Evolutionary conservation across 1,140 invertebrate species (phyloP).

Genomic region (Drosophila burlai): DNA sequence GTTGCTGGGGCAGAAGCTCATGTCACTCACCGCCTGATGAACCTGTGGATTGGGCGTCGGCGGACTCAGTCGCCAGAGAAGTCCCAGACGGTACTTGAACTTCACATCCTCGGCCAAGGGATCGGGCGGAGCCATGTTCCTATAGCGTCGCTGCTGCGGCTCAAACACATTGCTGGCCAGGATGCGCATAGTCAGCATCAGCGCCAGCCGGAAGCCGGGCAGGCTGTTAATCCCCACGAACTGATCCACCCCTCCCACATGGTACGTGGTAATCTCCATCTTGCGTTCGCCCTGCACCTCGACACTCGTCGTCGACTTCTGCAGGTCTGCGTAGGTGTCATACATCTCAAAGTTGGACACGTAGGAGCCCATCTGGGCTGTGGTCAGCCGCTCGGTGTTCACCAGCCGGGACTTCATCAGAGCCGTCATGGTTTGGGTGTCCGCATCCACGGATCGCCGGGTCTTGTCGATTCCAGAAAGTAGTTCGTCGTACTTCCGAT

Average conservation of each 20-base stretch:
- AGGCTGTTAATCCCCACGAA: slow-evolving; percentile 79
- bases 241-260: slow-evolving; percentile 74
- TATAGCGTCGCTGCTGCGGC: slow-evolving; percentile 88
- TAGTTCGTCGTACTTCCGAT: slow-evolving; percentile 88
- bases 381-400: slow-evolving; percentile 86
- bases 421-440: slow-evolving; percentile 88
- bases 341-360: slow-evolving; percentile 91
- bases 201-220: slow-evolving; percentile 87
- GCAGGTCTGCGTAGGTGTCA: slow-evolving; percentile 87
- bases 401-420: slow-evolving; percentile 88
- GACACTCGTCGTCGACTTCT: slow-evolving; percentile 76
- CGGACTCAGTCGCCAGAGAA: slow-evolving; percentile 88
- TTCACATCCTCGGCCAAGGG: slow-evolving; percentile 87
- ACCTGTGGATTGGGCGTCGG: slow-evolving; percentile 9
- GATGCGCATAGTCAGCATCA: slow-evolving; percentile 88
- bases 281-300: slow-evolving; percentile 85
- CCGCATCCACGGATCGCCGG: slow-evolving; percentile 87
- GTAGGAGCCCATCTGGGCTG: slow-evolving; percentile 87
- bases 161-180: slow-evolving; percentile 89
- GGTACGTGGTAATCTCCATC: slow-evolving; percentile 81
- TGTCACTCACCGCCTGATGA: slow-evolving; percentile 86
- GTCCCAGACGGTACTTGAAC: slow-evolving; percentile 88
- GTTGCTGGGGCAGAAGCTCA: slow-evolving; percentile 89
- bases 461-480: slow-evolving; percentile 88
- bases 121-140: slow-evolving; percentile 87